Conservation (phyloP, 2,888 invertebrate species). For the Dusona sp. region DNA sequence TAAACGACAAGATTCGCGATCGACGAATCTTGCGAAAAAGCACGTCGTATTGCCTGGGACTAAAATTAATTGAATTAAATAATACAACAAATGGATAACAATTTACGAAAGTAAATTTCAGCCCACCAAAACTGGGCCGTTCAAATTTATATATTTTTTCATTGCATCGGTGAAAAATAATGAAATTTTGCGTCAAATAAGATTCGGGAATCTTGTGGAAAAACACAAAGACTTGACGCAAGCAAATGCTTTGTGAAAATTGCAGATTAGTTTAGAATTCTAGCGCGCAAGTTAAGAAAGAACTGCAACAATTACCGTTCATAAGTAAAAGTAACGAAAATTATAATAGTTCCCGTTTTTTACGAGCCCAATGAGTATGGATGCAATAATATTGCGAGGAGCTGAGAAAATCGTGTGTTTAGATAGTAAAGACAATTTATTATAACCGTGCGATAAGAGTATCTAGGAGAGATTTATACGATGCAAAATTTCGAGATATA, state of each 20-base stretch:
- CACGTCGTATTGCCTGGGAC: not conserved
- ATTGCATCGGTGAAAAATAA: not conserved
- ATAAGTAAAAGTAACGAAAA: not conserved
- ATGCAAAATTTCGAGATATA: not conserved
- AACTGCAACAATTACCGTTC: not conserved
- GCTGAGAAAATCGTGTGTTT: constrained; percentile 17
- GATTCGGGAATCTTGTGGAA: too few species aligned
- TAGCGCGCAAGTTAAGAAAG: not conserved
- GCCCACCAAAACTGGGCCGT: not conserved
- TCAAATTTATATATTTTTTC: not conserved
- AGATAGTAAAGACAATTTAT: constrained; percentile 51
- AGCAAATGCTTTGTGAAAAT: not conserved
- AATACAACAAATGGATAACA: not conserved
- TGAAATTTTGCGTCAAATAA: too few species aligned
- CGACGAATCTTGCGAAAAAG: constrained; percentile 46
- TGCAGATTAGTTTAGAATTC: not conserved
- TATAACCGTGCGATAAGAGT: constrained; percentile 50
- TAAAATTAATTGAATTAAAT: not conserved
- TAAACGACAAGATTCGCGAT: constrained; percentile 74
- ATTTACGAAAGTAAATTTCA: not conserved
- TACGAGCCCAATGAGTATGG: not conserved
- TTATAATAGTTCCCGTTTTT: not conserved
- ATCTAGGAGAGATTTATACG: not conserved
- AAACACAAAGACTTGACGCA: too few species aligned
- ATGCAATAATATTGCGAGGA: constrained; percentile 33